Evolutionary conservation across 2,888 invertebrate species (phyloP), one percentile per base, ranked within the genome.

Genomic region (Agrotis puta): DNA sequence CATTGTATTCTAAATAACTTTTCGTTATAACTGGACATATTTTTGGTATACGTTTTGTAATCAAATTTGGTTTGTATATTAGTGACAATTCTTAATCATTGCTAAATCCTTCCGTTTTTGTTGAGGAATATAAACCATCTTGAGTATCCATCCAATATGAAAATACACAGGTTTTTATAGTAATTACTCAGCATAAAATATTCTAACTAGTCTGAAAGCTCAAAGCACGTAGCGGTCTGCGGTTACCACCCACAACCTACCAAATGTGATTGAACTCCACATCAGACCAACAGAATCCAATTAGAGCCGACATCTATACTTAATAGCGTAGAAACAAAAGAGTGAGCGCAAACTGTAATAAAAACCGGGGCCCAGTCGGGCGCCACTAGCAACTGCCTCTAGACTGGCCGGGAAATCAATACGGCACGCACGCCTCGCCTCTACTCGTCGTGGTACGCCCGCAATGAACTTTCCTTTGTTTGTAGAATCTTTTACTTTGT

Each of bases 351-450:
- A 64, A 63, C 45, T 27, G 68, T 43, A 67, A 68, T 81, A 77
- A 75, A 75, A 45, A 3, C 18, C n/a, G 39, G n/a, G 47, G 24
- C 76, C 53, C 70, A 76, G 47, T 22, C 53, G 70, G 70, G 70
- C 70, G 70, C 70, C 70, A 76, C 13, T 48, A 69, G n/a, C n/a
- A n/a, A 22, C 5, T 33, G 65, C 22, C 74, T 74, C 16, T 61
- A 64, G 79, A 27, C n/a, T 27, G 48, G 63, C 24, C 45, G 54
- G 27, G 57, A 71, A 82, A 82, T 82, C 82, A 83, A 81, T 81
- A 81, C 78, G 18, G 18, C 58, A 70, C 82, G 85, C 85, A 84
- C 84, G 79, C 81, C 22, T 33, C 56, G 63, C 24, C 24, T 43
- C 47, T 24, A 22, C 18, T 33, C 33, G 51, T 16, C 14, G 24